These are phyloP conservation scores for Cricetomys ansorgei DNA, from an alignment of 2,113 vertebrate species.

Conservation along the genomic window DNA sequence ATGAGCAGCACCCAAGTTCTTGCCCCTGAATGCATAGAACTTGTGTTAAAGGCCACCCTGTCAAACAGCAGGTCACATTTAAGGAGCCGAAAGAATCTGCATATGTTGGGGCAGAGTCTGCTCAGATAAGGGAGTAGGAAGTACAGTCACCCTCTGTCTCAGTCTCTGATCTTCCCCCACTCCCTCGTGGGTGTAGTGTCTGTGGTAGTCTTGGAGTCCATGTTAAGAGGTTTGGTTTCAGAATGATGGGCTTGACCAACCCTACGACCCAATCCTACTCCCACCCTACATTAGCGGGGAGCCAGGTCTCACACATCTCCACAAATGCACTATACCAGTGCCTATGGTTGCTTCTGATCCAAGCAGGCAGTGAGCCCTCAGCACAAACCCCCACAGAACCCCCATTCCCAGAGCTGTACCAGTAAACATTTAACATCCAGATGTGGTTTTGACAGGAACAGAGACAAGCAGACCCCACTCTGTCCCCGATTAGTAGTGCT, in stretches of 20 bases:
- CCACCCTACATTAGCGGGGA: background rate
- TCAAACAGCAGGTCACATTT: background rate
- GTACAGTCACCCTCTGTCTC: background rate
- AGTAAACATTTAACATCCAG: background rate
- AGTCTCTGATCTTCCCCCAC: background rate
- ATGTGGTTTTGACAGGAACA: background rate
- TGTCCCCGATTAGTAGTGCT: fast-evolving
- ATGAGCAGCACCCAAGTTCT: background rate
- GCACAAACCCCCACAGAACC: background rate
- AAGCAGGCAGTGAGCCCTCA: background rate
- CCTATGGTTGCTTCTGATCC: background rate
- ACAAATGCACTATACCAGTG: fast-evolving
- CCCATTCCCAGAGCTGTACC: background rate
- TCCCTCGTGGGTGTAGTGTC: background rate
- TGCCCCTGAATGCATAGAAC: background rate
- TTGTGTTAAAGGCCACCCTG: background rate
- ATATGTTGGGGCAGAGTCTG: background rate
- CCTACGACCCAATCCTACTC: fast-evolving
- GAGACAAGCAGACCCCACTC: background rate
- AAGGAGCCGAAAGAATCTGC: background rate
- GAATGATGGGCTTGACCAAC: background rate
- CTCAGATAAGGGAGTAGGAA: background rate
- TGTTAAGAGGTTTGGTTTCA: background rate
- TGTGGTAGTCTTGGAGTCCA: background rate
- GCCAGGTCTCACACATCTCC: fast-evolving